These are phyloP conservation scores for Paratilapia polleni DNA, from an alignment of 2,113 vertebrate genomes.

Conservation along the genomic window DNA sequence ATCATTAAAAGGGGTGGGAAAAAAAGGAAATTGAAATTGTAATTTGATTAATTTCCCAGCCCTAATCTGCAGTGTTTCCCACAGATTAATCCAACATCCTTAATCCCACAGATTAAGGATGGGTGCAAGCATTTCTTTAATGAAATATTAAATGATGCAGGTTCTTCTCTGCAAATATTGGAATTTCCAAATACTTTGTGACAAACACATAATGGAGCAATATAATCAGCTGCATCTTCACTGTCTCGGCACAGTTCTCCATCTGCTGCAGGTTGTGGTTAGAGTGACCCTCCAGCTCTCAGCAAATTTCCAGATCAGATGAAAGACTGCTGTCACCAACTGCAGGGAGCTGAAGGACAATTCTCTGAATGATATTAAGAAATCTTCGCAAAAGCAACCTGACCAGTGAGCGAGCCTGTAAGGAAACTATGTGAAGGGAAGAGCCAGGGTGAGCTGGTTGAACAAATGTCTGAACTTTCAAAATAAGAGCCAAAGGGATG, in stretches of 20 bases:
- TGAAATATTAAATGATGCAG: fast-evolving
- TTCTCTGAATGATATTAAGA: not conserved
- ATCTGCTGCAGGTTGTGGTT: not conserved
- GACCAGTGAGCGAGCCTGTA: not conserved
- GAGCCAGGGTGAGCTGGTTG: not conserved
- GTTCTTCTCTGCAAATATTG: not conserved
- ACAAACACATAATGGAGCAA: not conserved
- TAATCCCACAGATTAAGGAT: too few species aligned
- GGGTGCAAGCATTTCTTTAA: too few species aligned
- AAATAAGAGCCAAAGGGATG: not conserved
- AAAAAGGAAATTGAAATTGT: too few species aligned
- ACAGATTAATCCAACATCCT: too few species aligned
- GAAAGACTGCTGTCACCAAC: not conserved
- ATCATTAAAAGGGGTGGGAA: too few species aligned
- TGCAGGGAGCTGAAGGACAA: not conserved
- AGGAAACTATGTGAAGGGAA: not conserved
- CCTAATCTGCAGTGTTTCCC: too few species aligned
- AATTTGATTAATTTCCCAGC: too few species aligned
- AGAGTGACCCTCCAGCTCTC: not conserved
- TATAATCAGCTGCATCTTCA: not conserved
- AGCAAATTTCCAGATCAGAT: not conserved
- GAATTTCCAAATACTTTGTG: not conserved
- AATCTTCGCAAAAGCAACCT: not conserved
- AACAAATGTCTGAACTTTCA: not conserved
- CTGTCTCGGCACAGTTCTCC: too few species aligned